A percentile compares a stretch with the other conserved stretches of the same genome.
phyloP scores from a whole-genome alignment of 2,113 vertebrate genomes.

The Lagopus muta region DNA sequence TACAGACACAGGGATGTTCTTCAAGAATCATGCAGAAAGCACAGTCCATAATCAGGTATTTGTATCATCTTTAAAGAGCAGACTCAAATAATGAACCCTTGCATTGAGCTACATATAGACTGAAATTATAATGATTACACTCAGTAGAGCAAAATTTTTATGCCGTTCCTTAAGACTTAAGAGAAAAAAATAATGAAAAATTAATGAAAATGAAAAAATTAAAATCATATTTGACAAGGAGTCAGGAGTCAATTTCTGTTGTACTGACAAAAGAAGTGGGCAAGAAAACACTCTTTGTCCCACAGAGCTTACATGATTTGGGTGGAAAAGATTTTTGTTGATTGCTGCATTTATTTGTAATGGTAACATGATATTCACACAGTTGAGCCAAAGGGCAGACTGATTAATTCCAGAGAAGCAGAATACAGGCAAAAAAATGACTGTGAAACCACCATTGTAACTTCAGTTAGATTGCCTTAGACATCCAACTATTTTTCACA shows the following conservation, averaged over 20 bases:
- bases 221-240: not conserved
- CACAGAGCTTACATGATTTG: not conserved
- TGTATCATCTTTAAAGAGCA: not conserved
- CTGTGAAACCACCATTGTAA: constrained; percentile 2
- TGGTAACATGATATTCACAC: not conserved
- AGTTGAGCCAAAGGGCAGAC: constrained; percentile 31
- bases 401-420: constrained; percentile 8
- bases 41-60: not conserved
- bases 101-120: not conserved
- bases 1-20: not conserved
- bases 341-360: not conserved
- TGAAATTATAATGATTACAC: not conserved
- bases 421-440: constrained; percentile 4
- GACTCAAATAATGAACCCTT: not conserved
- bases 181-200: not conserved
- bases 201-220: not conserved
- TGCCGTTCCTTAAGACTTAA: not conserved
- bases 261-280: not conserved
- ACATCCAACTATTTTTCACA: not conserved
- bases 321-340: not conserved
- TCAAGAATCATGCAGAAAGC: not conserved
- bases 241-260: not conserved
- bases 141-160: not conserved
- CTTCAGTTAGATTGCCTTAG: constrained; percentile 3
- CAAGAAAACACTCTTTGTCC: not conserved